phyloP scores from a whole-genome alignment of 2,113 vertebrate genomes.

The Eulemur macaco region DNA sequence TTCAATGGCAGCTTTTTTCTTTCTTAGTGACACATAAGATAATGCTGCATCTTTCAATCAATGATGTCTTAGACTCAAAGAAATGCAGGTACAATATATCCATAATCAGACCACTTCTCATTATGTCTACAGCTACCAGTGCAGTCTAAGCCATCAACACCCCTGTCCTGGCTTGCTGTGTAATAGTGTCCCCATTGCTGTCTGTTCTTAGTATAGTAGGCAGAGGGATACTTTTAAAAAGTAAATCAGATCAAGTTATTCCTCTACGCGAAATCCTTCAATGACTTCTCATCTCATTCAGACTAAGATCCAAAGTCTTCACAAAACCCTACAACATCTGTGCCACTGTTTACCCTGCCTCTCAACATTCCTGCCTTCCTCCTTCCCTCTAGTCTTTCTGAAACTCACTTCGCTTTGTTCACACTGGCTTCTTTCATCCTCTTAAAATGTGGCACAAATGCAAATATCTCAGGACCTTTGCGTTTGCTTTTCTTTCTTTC shows the following conservation, averaged over 20 bases:
- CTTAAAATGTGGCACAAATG: neutral
- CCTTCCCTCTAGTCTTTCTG: neutral
- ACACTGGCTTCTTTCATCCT: neutral
- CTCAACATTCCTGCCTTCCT: neutral
- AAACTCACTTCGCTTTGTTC: neutral
- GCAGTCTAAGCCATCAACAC: neutral
- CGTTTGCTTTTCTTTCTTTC: neutral
- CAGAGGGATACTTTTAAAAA: neutral
- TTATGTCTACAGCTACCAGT: neutral
- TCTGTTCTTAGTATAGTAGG: neutral
- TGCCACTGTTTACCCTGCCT: neutral
- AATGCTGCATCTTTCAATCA: neutral
- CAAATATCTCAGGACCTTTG: neutral
- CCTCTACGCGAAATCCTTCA: neutral
- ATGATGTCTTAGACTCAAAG: neutral
- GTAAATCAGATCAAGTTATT: neutral
- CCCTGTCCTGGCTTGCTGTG: neutral
- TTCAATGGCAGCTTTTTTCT: neutral
- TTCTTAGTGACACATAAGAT: neutral
- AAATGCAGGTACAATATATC: neutral
- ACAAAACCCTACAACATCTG: neutral
- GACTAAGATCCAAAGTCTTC: neutral
- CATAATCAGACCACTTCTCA: neutral
- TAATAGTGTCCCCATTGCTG: neutral
- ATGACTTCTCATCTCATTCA: neutral